Evolutionary conservation across 2,888 invertebrate species (phyloP), one percentile per base, ranked within the genome.

Genomic region (Lepas anatifera): DNA sequence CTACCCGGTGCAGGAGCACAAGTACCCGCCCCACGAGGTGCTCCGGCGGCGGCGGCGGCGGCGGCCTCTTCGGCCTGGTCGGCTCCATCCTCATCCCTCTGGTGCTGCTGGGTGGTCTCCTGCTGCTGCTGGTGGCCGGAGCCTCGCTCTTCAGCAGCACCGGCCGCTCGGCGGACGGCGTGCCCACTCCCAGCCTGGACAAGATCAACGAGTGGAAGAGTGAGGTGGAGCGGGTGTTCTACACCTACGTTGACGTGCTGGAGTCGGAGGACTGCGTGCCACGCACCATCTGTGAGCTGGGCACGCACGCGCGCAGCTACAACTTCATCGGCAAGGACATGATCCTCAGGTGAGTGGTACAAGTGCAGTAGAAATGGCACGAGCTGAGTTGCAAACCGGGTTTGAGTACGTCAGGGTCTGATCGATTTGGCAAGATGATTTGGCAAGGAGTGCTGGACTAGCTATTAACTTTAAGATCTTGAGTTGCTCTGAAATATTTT

Each of bases 1-100:
- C 73, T 76, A 76, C 71, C 76, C 76, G 41, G 76, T 76, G 27
- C 73, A 71, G 3, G 72, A 72, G 63, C 70, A 72, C 29, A 29
- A 32, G 32, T 58, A 58, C 18, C 58, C 58, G 29, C 18, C 25
- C 11, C 16, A 58, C 58, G 32, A 58, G 18, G 29, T 7, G 58
- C n/a, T 1, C 10, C 29, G 6, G 32, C 18, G 52, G 52, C 52
- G 58, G 32, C 52, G 52, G 52, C 52, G 32, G 32, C 4, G 13
- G 13, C 32, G 58, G 58, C 58, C 58, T 58, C 32, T 22, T 58
- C 32, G 58, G 32, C 32, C 29, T 18, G 32, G 18, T 58, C 32
- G 32, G 58, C 29, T 32, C 72, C 50, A 70, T 73, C 69, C 66
- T 73, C 69, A 41, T 73, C 18, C 73, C 73, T 10, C 67, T 73